These are phyloP conservation scores for Cryptoblepharus egeriae DNA, from an alignment of 2,797 vertebrate species.

Conservation along the genomic window DNA sequence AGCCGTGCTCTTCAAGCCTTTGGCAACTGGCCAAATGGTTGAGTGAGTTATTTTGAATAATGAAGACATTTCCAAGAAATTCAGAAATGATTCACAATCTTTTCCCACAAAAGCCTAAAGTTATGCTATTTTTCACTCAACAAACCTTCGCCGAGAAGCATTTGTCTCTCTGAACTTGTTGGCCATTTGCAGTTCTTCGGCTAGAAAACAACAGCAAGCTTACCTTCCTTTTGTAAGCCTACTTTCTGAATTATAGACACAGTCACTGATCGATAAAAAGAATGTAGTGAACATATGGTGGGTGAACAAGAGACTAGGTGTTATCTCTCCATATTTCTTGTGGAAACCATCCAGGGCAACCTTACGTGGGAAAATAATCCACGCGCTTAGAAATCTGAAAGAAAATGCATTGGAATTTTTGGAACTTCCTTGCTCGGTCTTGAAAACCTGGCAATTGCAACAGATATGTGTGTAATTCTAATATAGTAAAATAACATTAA, in stretches of 20 bases:
- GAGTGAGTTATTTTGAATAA: conserved; percentile 32
- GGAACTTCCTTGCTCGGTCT: conserved; percentile 1
- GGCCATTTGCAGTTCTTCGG: conserved; percentile 20
- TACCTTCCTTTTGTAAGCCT: neutral
- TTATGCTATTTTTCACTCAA: conserved; percentile 21
- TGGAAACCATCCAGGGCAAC: neutral
- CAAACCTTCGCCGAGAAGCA: neutral
- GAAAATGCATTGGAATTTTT: neutral
- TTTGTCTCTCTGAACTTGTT: neutral
- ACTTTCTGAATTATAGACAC: conserved; percentile 26
- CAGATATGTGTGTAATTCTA: neutral
- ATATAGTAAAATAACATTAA: rapidly evolving
- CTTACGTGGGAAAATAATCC: conserved; percentile 3
- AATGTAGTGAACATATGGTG: neutral
- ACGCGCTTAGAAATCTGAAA: neutral
- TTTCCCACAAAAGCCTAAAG: conserved; percentile 18
- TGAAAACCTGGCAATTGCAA: neutral
- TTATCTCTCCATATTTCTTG: neutral
- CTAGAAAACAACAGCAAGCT: neutral
- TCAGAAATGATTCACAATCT: conserved; percentile 8
- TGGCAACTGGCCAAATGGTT: conserved; percentile 12
- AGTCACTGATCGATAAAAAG: conserved; percentile 4
- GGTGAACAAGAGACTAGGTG: conserved; percentile 21
- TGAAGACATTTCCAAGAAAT: conserved; percentile 39
- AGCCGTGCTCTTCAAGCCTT: conserved; percentile 12